Conservation (phyloP, 2,797 vertebrate genomes). For the Pogonophryne albipinna region DNA sequence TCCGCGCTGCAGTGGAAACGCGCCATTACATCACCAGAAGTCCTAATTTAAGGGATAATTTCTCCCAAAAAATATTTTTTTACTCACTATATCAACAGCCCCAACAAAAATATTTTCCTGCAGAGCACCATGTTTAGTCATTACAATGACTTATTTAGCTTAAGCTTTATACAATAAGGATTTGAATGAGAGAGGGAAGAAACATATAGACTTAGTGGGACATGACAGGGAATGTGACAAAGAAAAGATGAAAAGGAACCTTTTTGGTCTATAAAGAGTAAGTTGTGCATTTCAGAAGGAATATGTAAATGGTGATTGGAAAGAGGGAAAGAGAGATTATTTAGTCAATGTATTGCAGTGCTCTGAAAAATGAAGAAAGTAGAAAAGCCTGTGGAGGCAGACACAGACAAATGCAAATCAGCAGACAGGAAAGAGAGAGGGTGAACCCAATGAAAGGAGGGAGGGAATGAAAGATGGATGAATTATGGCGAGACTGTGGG, state of each 20-base stretch:
- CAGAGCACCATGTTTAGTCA: conserved; percentile 29
- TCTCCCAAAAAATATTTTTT: too few relatives aligned
- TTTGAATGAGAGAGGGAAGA: conserved; percentile 6
- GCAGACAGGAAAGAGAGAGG: conserved; percentile 44
- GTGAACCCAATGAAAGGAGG: conserved; percentile 48
- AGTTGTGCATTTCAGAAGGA: conserved; percentile 36
- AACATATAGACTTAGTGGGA: conserved; percentile 5
- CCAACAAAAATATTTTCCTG: too few relatives aligned
- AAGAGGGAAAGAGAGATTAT: conserved; percentile 26
- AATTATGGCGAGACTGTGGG: conserved; percentile 65
- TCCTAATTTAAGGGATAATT: too few relatives aligned
- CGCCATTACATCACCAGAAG: too few relatives aligned
- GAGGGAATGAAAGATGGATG: conserved; percentile 53
- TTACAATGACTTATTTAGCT: conserved; percentile 48
- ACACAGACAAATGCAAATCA: conserved; percentile 67
- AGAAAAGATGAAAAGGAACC: not conserved
- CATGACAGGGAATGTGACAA: not conserved
- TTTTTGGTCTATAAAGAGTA: conserved; percentile 13
- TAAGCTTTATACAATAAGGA: conserved; percentile 17
- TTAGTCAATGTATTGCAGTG: conserved; percentile 19
- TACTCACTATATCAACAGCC: too few relatives aligned
- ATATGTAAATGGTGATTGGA: conserved; percentile 21
- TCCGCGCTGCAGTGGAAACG: too few relatives aligned
- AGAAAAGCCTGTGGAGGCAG: conserved; percentile 40
- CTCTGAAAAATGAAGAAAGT: conserved; percentile 36